phyloP scores from a whole-genome alignment of 2,888 invertebrate species.

The Candidula unifasciata region DNA sequence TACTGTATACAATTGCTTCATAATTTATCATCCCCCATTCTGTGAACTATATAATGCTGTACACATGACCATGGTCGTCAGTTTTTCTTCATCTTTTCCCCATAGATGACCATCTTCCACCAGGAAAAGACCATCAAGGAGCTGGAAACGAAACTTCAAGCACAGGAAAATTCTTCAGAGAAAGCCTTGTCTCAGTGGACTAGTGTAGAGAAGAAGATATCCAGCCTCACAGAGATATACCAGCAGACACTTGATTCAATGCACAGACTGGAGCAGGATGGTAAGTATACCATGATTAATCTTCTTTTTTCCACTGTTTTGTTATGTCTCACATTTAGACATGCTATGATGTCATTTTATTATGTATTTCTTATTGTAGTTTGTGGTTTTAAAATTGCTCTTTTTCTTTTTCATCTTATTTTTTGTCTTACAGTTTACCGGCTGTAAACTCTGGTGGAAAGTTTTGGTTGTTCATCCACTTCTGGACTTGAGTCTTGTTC shows the following conservation, averaged over 20 bases:
- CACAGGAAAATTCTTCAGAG: constrained; percentile 61
- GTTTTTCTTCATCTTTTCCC: too few species aligned
- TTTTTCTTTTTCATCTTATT: too few species aligned
- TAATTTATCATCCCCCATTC: too few species aligned
- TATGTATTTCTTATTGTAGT: background rate
- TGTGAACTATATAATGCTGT: too few species aligned
- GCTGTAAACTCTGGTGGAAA: too few species aligned
- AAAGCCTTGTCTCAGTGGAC: constrained; percentile 64
- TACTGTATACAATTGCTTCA: too few species aligned
- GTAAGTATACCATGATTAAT: constrained; percentile 57
- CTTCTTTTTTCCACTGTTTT: background rate
- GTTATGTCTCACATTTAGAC: background rate
- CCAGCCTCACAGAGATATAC: constrained; percentile 54
- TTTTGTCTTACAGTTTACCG: too few species aligned
- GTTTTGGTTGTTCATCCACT: too few species aligned
- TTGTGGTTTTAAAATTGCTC: too few species aligned
- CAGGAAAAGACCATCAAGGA: constrained; percentile 67
- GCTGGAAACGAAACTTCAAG: constrained; percentile 63
- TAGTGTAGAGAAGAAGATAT: constrained; percentile 60
- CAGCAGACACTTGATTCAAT: constrained; percentile 59
- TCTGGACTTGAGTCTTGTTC: too few species aligned
- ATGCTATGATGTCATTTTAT: background rate
- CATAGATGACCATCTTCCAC: constrained; percentile 64
- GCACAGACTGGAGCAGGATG: constrained; percentile 61
- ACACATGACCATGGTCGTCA: too few species aligned